Conservation (phyloP, 2,888 invertebrate genomes). For the Noctua janthe region DNA sequence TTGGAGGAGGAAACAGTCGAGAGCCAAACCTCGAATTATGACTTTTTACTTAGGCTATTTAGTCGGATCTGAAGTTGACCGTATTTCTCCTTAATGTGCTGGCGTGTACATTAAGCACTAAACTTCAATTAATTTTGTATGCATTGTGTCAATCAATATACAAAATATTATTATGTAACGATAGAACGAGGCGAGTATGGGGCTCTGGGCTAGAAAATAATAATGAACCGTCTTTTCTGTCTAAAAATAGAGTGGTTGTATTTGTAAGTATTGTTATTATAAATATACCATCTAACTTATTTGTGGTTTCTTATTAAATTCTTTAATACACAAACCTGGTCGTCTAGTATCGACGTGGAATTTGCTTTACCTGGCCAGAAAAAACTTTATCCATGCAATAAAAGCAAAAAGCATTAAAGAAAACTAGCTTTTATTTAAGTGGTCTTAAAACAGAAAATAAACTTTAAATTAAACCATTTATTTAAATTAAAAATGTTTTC, state of each 20-base stretch:
- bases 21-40: too few species aligned
- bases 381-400: background rate
- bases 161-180: slow-evolving; percentile 1
- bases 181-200: background rate
- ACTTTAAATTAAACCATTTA: too few species aligned
- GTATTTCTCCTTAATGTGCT: background rate
- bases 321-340: background rate
- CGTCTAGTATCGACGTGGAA: background rate
- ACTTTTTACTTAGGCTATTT: too few species aligned
- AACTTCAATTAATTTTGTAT: background rate
- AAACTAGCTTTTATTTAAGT: too few species aligned
- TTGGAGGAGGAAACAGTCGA: too few species aligned
- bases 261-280: slow-evolving; percentile 62
- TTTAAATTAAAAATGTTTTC: too few species aligned
- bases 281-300: slow-evolving; percentile 57
- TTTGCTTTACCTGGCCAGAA: background rate
- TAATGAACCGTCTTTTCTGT: slow-evolving; percentile 31
- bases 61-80: too few species aligned
- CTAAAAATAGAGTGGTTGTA: slow-evolving; percentile 24
- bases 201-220: slow-evolving; percentile 16
- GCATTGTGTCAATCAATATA: slow-evolving; percentile 14
- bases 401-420: too few species aligned
- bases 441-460: too few species aligned
- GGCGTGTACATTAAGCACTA: background rate
- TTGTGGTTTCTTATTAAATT: slow-evolving; percentile 1